A percentile compares a stretch with the other conserved stretches of the same genome.
phyloP scores from a whole-genome alignment of 2,888 invertebrate species.

The Aquatica leii region DNA sequence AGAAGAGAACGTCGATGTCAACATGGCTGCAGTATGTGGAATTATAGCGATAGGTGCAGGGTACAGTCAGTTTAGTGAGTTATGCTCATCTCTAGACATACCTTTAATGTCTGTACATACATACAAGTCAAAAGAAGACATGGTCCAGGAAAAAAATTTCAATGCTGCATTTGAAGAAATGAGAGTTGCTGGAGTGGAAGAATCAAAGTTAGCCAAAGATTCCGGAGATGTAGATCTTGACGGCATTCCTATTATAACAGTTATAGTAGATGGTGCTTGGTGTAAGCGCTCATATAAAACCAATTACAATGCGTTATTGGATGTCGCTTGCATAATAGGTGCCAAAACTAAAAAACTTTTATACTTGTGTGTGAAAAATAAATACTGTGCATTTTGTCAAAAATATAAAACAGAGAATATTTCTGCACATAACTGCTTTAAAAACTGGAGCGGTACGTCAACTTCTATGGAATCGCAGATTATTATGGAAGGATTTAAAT shows the following conservation, averaged over 20 bases:
- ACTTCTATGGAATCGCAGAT: neutral
- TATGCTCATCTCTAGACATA: constrained; percentile 7
- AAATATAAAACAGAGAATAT: neutral
- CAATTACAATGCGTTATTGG: constrained; percentile 7
- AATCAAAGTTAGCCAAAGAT: constrained; percentile 4
- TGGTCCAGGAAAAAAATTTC: neutral
- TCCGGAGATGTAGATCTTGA: neutral
- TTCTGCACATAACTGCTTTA: constrained; percentile 2
- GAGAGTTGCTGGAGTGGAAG: constrained; percentile 2
- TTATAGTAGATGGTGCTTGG: constrained; percentile 1
- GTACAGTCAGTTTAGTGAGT: neutral
- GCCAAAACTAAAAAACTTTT: constrained; percentile 1
- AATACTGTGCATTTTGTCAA: constrained; percentile 10
- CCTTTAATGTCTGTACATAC: neutral
- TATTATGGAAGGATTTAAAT: neutral
- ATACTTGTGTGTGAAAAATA: constrained; percentile 7
- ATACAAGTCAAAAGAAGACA: no score
- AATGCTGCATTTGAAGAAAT: no score
- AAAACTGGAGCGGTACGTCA: constrained; percentile 1
- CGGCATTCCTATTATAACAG: neutral
- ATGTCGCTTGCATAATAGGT: constrained; percentile 4
- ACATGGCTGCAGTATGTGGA: constrained; percentile 5
- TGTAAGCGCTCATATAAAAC: constrained; percentile 2
- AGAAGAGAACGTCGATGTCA: neutral
- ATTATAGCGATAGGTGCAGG: constrained; percentile 4